These are phyloP conservation scores for Nemapogon koenigi DNA, from an alignment of 2,888 invertebrate species.

Conservation along the genomic window DNA sequence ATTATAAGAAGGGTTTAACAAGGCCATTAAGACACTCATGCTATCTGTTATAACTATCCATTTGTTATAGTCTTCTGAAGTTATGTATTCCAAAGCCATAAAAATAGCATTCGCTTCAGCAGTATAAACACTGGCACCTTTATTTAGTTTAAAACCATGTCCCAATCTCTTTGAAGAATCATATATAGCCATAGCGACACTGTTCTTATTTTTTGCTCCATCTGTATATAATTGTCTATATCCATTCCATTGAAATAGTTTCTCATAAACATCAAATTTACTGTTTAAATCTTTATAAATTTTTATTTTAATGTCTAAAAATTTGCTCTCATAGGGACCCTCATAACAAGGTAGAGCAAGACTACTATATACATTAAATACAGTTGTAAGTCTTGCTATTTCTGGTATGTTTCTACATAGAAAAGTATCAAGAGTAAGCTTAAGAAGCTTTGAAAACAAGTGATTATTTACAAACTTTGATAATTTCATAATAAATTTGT, in stretches of 20 bases:
- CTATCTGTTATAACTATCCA: background rate
- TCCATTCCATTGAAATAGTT: constrained; percentile 1
- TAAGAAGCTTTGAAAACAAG: background rate
- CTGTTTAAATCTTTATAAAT: background rate
- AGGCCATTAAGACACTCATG: background rate
- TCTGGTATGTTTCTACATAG: background rate
- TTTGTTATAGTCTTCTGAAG: background rate
- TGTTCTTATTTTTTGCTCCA: background rate
- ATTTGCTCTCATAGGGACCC: constrained; percentile 2
- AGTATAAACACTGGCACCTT: background rate
- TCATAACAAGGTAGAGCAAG: constrained; percentile 9
- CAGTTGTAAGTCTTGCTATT: background rate
- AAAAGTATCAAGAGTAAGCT: background rate
- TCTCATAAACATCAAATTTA: constrained; percentile 4
- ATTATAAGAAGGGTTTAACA: background rate
- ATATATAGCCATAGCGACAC: background rate
- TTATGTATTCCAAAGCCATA: background rate
- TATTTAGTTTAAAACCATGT: background rate
- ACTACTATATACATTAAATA: background rate
- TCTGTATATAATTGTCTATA: constrained; percentile 5
- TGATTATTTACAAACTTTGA: background rate
- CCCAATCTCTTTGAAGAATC: background rate
- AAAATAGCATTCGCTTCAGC: constrained; percentile 4
- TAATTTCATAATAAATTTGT: constrained; percentile 1
- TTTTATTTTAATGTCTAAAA: background rate